phyloP scores from a whole-genome alignment of 2,113 vertebrate genomes.

The Tragelaphus buxtoni region DNA sequence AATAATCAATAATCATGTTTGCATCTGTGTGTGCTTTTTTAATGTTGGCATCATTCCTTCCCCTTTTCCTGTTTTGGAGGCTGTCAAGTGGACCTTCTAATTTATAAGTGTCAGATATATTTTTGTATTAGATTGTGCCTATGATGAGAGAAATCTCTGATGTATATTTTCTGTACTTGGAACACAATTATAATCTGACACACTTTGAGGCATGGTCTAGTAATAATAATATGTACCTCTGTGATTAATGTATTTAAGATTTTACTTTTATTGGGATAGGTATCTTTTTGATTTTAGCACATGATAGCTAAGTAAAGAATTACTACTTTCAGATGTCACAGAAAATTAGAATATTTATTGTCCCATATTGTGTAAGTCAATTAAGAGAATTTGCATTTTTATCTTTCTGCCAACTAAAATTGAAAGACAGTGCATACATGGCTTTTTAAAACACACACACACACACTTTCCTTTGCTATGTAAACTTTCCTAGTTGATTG shows the following conservation, averaged over 20 bases:
- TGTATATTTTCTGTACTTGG: slow-evolving; percentile 74
- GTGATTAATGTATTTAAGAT: slow-evolving; percentile 65
- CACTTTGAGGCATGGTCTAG: slow-evolving; percentile 79
- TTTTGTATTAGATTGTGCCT: slow-evolving; percentile 82
- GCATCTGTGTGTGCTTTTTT: slow-evolving; percentile 37
- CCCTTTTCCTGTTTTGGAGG: not conserved
- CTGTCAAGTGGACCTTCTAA: slow-evolving; percentile 37
- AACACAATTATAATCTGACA: slow-evolving; percentile 72
- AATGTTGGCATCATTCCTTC: not conserved
- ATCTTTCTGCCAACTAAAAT: slow-evolving; percentile 76
- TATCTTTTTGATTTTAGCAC: slow-evolving; percentile 77
- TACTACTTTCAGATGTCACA: slow-evolving; percentile 73
- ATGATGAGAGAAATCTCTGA: slow-evolving; percentile 72
- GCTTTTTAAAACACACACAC: not conserved
- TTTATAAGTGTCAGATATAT: slow-evolving; percentile 66
- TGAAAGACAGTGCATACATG: slow-evolving; percentile 46
- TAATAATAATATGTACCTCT: slow-evolving; percentile 79
- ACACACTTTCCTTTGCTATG: not conserved
- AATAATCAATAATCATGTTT: slow-evolving; percentile 47
- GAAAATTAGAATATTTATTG: slow-evolving; percentile 76
- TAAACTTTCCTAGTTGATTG: not conserved
- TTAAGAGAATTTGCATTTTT: slow-evolving; percentile 79
- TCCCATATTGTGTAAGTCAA: slow-evolving; percentile 72
- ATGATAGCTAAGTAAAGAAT: slow-evolving; percentile 51
- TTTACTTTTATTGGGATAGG: slow-evolving; percentile 70